These are phyloP conservation scores for Cairina moschata DNA, from an alignment of 2,113 vertebrate genomes.

Conservation along the genomic window DNA sequence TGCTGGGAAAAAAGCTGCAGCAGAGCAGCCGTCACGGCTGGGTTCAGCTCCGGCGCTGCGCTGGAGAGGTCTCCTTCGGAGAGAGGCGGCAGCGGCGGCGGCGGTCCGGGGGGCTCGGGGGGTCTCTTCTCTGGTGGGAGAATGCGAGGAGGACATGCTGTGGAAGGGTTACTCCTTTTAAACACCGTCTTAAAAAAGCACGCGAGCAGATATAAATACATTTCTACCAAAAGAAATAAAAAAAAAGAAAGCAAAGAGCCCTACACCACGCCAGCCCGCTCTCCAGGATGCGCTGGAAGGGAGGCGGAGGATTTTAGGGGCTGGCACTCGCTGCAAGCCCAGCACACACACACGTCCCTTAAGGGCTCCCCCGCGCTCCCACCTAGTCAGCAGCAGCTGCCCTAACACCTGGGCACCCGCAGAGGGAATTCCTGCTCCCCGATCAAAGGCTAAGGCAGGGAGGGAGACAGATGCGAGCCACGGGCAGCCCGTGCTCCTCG, in stretches of 20 bases:
- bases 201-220: constrained; percentile 59
- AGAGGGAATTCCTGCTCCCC: background rate
- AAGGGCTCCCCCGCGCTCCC: background rate
- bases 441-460: background rate
- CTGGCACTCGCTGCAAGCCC: background rate
- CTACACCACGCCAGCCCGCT: background rate
- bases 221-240: background rate
- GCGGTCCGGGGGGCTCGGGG: constrained; percentile 84
- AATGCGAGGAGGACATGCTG: constrained; percentile 83
- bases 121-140: constrained; percentile 88
- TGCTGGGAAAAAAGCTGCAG: constrained; percentile 94
- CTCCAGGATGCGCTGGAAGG: background rate
- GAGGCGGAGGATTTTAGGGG: background rate
- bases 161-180: constrained; percentile 86
- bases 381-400: background rate
- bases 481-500: background rate
- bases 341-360: rapidly evolving
- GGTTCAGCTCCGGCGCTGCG: constrained; percentile 82
- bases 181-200: constrained; percentile 78
- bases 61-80: constrained; percentile 71
- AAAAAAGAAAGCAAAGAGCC: background rate
- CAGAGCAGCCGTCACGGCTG: constrained; percentile 89
- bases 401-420: background rate
- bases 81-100: constrained; percentile 71
- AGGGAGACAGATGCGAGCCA: background rate